Conservation (phyloP, 2,797 vertebrate species). For the Yasuhikotakia modesta region DNA sequence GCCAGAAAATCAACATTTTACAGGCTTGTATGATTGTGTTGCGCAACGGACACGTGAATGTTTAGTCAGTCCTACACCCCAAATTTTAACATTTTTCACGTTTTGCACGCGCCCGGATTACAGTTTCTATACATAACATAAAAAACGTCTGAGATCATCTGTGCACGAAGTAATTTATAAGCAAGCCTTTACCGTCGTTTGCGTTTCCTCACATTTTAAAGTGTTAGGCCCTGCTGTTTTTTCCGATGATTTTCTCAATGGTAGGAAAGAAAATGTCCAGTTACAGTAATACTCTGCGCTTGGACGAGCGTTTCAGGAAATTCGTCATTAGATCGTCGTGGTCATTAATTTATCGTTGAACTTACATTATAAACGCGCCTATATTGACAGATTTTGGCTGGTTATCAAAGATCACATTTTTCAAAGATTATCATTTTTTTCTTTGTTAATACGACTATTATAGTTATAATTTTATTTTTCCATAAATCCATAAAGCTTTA, state of each 20-base stretch:
- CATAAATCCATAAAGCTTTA: too few relatives aligned
- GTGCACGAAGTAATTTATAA: not conserved
- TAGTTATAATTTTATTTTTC: too few relatives aligned
- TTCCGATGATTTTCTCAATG: too few relatives aligned
- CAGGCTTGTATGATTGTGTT: not conserved
- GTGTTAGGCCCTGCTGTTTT: not conserved
- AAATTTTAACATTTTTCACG: not conserved
- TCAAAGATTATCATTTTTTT: not conserved
- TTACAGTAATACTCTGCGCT: not conserved
- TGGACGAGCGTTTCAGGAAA: not conserved
- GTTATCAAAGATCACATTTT: too few relatives aligned
- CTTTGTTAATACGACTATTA: not conserved
- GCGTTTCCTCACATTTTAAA: not conserved
- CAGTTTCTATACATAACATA: not conserved
- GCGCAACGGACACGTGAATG: not conserved
- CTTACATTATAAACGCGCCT: not conserved
- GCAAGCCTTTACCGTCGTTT: not conserved
- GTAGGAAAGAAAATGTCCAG: not conserved
- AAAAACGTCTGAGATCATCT: not conserved
- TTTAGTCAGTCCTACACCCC: not conserved
- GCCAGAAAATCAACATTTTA: slow-evolving; percentile 13
- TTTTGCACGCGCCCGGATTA: not conserved
- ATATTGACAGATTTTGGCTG: not conserved
- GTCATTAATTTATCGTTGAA: not conserved
- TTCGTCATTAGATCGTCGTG: not conserved